These are phyloP conservation scores for Gymnocephalus cernua DNA, from an alignment of 2,113 vertebrate species.

Conservation along the genomic window DNA sequence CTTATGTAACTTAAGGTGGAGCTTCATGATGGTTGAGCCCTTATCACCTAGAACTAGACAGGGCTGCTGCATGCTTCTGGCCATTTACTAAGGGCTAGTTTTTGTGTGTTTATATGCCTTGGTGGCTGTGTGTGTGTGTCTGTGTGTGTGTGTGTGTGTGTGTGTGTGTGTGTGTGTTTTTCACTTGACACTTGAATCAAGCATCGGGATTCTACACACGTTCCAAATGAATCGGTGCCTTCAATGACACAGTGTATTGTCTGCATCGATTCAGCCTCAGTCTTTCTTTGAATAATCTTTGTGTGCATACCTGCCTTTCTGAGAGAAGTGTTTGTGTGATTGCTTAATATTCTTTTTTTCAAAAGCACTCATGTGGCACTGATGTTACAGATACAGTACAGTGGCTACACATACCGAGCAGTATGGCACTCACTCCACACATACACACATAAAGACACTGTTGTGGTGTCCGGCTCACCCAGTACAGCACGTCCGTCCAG, in stretches of 20 bases:
- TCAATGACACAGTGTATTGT: slow-evolving; percentile 61
- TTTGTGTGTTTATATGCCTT: background rate
- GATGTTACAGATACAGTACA: slow-evolving; percentile 29
- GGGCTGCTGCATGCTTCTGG: slow-evolving; percentile 15
- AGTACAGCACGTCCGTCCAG: slow-evolving; percentile 98
- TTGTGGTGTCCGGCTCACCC: slow-evolving; percentile 89
- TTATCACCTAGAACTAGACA: background rate
- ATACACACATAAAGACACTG: slow-evolving; percentile 5
- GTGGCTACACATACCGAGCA: background rate
- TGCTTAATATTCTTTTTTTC: slow-evolving; percentile 23
- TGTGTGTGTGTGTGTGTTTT: slow-evolving; percentile 26
- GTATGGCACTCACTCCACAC: background rate
- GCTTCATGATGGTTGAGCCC: background rate
- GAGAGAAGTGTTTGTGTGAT: slow-evolving; percentile 5
- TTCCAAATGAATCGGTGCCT: slow-evolving; percentile 42
- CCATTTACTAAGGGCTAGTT: slow-evolving; percentile 10
- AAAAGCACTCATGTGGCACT: slow-evolving; percentile 44
- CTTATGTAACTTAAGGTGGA: background rate
- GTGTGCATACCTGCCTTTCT: slow-evolving; percentile 18
- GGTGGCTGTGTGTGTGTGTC: background rate
- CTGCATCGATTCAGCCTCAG: slow-evolving; percentile 41
- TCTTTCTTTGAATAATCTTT: background rate
- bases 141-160: background rate
- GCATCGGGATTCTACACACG: slow-evolving; percentile 41
- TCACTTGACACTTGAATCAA: slow-evolving; percentile 40